These are phyloP conservation scores for Parnassius apollo DNA, from an alignment of 2,888 invertebrate genomes.

Conservation along the genomic window DNA sequence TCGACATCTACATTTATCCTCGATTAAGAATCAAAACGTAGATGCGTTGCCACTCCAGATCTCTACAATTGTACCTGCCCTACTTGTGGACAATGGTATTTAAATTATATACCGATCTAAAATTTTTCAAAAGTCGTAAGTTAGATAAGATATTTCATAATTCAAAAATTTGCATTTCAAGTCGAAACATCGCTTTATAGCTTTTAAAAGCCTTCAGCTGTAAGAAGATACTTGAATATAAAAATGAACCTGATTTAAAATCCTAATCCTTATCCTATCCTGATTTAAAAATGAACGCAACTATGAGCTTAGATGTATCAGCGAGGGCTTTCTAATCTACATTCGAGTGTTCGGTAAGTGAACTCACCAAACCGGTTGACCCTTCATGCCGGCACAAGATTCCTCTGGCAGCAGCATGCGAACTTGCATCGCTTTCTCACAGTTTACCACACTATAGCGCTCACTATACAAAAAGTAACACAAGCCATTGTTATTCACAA, in stretches of 20 bases:
- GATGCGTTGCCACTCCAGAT: no score
- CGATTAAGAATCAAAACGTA: no score
- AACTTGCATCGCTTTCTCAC: conserved; percentile 66
- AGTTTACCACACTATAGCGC: conserved; percentile 60
- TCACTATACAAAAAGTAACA: conserved; percentile 57
- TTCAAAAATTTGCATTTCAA: no score
- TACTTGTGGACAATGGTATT: background rate
- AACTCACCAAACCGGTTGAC: conserved; percentile 80
- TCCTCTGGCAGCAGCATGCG: conserved; percentile 57
- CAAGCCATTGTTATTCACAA: conserved; percentile 69
- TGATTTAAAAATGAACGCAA: conserved; percentile 1
- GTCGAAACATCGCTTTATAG: no score
- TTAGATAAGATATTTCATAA: no score
- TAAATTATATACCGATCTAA: background rate
- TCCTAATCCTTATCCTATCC: background rate
- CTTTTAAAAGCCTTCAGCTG: no score
- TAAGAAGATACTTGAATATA: background rate
- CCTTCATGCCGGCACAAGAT: conserved; percentile 70
- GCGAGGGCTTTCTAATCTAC: conserved; percentile 50
- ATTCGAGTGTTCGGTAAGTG: conserved; percentile 51
- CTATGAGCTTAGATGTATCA: conserved; percentile 27
- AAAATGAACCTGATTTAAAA: background rate
- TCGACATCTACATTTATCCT: no score
- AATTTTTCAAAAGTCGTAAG: no score
- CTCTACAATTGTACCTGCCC: no score